Percentiles rank a stretch among this genome's conserved stretches.
These are phyloP conservation scores for Setophaga petechia DNA, from an alignment of 2,113 vertebrate species.

Conservation along the genomic window DNA sequence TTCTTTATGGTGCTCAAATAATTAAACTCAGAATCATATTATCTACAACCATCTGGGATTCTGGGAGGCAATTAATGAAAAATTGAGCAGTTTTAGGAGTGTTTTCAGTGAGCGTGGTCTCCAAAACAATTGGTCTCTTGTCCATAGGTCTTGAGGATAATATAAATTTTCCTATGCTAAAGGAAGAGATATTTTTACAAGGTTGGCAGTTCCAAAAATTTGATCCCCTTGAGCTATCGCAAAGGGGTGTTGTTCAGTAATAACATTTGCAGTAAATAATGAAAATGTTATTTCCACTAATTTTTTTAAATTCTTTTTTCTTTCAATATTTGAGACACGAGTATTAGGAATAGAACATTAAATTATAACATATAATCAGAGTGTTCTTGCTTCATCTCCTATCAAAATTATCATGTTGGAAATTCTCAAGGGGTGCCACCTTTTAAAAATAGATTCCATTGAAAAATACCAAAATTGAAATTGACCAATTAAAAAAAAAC, in stretches of 20 bases:
- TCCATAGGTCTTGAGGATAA: not conserved
- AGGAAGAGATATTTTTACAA: not conserved
- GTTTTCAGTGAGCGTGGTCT: not conserved
- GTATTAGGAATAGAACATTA: not conserved
- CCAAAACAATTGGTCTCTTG: not conserved
- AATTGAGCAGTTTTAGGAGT: not conserved
- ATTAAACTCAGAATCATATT: not conserved
- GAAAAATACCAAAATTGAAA: not conserved
- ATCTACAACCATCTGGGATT: not conserved
- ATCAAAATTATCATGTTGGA: not conserved
- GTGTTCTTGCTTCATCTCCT: not conserved
- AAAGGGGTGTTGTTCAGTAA: not conserved
- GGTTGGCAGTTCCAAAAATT: not conserved
- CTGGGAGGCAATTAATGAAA: not conserved
- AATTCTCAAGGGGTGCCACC: accelerated
- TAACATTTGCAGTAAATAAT: not conserved
- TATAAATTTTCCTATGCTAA: not conserved
- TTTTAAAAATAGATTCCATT: not conserved
- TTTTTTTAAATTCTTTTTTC: not conserved
- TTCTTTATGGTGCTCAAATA: not conserved
- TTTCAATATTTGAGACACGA: not conserved
- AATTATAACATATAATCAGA: not conserved
- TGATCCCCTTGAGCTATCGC: not conserved
- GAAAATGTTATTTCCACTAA: not conserved
- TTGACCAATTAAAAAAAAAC: too few relatives aligned